Conservation (phyloP, 2,113 vertebrate genomes). For the Misgurnus anguillicaudatus region DNA sequence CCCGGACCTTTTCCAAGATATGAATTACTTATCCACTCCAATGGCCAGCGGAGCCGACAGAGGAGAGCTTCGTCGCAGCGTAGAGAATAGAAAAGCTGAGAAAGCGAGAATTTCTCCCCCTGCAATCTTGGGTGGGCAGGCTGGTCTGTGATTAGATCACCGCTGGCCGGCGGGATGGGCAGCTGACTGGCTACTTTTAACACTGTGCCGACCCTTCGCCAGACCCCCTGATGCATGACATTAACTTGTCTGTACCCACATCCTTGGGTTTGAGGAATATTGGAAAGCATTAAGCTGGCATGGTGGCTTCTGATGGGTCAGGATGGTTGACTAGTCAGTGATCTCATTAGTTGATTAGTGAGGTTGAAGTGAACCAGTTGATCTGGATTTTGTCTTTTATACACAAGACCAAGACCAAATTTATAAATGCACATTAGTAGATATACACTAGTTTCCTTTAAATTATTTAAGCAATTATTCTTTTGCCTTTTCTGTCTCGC, state of each 20-base stretch:
- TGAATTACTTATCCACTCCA: slow-evolving; percentile 52
- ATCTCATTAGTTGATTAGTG: no score
- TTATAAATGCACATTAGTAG: no score
- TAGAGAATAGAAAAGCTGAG: slow-evolving; percentile 49
- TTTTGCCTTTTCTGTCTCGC: background rate
- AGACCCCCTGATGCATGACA: background rate
- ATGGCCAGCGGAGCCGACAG: slow-evolving; percentile 18
- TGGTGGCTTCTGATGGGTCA: no score
- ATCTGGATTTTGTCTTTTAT: no score
- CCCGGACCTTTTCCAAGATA: slow-evolving; percentile 30
- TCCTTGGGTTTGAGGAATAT: background rate
- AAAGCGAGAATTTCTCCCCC: slow-evolving; percentile 45
- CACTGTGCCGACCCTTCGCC: background rate
- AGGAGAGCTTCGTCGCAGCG: background rate
- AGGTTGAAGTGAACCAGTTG: no score
- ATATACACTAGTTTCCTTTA: no score
- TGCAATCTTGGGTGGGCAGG: slow-evolving; percentile 30
- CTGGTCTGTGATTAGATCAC: slow-evolving; percentile 12
- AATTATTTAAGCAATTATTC: no score
- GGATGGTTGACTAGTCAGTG: no score
- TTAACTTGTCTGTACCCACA: background rate
- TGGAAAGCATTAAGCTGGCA: background rate
- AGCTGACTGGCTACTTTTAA: slow-evolving; percentile 25
- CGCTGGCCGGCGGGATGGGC: background rate
- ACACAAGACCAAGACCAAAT: no score